Evolutionary conservation across 2,888 invertebrate genomes (phyloP).

Genomic region (Polydrusus tereticollis): DNA sequence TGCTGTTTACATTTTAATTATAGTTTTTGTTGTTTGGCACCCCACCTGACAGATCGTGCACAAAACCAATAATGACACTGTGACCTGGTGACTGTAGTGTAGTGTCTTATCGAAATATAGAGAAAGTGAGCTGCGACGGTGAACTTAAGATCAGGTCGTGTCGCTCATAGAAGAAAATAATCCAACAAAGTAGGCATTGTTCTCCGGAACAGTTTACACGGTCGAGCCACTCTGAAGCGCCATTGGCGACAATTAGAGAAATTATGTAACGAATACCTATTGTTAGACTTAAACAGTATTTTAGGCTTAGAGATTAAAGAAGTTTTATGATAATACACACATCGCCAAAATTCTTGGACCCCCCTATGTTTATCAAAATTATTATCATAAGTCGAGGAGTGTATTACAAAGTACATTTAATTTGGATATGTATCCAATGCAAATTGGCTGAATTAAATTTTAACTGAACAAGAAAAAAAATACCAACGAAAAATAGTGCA

Average conservation of each 20-base stretch:
- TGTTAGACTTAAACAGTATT: constrained; percentile 1
- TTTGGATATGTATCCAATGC: too few relatives aligned
- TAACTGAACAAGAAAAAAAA: too few relatives aligned
- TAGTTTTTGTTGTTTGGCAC: too few relatives aligned
- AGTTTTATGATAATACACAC: too few relatives aligned
- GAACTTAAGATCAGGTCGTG: constrained; percentile 45
- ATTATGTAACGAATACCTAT: constrained; percentile 22
- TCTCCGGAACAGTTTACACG: constrained; percentile 29
- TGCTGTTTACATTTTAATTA: too few relatives aligned
- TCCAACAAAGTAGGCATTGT: constrained; percentile 53
- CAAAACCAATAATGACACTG: constrained; percentile 17
- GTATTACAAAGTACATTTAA: too few relatives aligned
- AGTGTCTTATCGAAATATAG: constrained; percentile 24
- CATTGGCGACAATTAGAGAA: constrained; percentile 30
- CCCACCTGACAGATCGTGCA: not conserved
- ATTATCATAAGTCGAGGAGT: too few relatives aligned
- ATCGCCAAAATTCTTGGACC: too few relatives aligned
- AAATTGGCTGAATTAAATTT: too few relatives aligned
- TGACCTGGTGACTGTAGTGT: constrained; percentile 32
- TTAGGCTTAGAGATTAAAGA: too few relatives aligned
- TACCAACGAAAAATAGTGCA: too few relatives aligned
- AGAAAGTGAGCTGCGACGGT: constrained; percentile 37
- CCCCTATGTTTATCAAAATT: too few relatives aligned
- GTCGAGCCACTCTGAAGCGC: constrained; percentile 29
- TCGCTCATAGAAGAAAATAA: constrained; percentile 51